Evolutionary conservation across 1,140 invertebrate genomes (phyloP).

Genomic region (Orius insidiosus): DNA sequence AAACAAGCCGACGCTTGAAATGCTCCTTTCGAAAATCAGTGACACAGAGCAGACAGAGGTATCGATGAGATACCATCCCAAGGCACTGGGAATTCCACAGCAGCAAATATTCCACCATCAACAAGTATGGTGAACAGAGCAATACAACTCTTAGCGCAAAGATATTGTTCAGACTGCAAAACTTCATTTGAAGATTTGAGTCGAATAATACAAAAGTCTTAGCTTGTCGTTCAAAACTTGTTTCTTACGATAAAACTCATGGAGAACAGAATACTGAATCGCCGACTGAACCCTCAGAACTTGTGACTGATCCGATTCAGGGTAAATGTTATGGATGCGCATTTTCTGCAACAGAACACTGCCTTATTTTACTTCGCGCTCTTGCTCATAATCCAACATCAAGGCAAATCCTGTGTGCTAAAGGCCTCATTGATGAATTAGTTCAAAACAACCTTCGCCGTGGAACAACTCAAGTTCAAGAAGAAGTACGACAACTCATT

Average conservation of each 20-base stretch:
- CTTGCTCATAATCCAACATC: constrained; percentile 67
- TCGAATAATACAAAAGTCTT: constrained; percentile 80
- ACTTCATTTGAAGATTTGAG: constrained; percentile 89
- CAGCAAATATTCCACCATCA: constrained; percentile 23
- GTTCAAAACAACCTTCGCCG: constrained; percentile 77
- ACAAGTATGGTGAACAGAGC: constrained; percentile 46
- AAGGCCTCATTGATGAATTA: constrained; percentile 77
- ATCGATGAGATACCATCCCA: constrained; percentile 7
- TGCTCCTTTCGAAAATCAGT: constrained; percentile 55
- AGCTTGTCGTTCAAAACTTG: constrained; percentile 74
- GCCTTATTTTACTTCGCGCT: constrained; percentile 79
- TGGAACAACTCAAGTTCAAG: constrained; percentile 55
- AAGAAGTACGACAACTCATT: constrained; percentile 70
- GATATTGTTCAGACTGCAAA: constrained; percentile 89
- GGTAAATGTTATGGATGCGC: constrained; percentile 66
- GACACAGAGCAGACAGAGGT: constrained; percentile 41
- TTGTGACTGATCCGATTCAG: constrained; percentile 12
- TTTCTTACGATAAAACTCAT: constrained; percentile 80
- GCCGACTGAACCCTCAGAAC: neutral
- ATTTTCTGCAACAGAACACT: constrained; percentile 77
- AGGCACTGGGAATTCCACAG: constrained; percentile 21
- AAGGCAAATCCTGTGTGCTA: constrained; percentile 59
- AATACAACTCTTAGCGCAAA: constrained; percentile 77
- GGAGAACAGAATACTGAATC: constrained; percentile 26
- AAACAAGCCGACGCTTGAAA: constrained; percentile 77